Evolutionary conservation across 2,797 vertebrate genomes (phyloP).

Genomic region (Rhinoraja longicauda): DNA sequence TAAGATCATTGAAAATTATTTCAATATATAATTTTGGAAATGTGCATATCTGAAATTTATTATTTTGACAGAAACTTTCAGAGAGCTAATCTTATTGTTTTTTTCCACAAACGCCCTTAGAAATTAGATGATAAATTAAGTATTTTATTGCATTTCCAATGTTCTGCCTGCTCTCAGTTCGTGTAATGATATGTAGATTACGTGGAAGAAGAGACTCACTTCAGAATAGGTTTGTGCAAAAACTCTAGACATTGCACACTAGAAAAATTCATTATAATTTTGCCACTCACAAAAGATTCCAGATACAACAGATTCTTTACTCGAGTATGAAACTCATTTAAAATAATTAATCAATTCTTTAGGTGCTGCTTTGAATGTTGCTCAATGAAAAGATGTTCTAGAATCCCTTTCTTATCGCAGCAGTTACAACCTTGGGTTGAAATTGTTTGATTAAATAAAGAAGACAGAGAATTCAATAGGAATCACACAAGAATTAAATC

Average conservation of each 20-base stretch:
- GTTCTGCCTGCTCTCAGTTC: slow-evolving; percentile 19
- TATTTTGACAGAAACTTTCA: background rate
- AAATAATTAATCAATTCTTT: background rate
- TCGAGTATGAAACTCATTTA: slow-evolving; percentile 21
- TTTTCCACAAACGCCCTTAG: slow-evolving; percentile 11
- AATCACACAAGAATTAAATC: background rate
- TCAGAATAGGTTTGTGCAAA: slow-evolving; percentile 6
- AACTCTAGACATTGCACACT: background rate
- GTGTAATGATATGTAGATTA: slow-evolving; percentile 38
- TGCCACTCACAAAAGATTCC: background rate
- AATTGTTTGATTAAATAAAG: background rate
- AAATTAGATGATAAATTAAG: slow-evolving; percentile 29
- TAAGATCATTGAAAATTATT: background rate
- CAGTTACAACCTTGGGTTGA: background rate
- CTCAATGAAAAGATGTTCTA: background rate
- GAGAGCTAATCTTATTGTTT: background rate
- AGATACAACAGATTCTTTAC: background rate
- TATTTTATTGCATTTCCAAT: slow-evolving; percentile 23
- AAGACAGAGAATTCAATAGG: no score
- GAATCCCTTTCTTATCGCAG: background rate
- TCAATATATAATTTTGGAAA: background rate
- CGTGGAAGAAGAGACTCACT: background rate
- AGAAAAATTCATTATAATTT: slow-evolving; percentile 35
- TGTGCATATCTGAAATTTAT: background rate
- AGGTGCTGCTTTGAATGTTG: no score